Percentiles rank a stretch among this genome's conserved stretches.
Evolutionary conservation across 1,140 invertebrate genomes (phyloP).

Genomic region (Coptotermes formosanus): DNA sequence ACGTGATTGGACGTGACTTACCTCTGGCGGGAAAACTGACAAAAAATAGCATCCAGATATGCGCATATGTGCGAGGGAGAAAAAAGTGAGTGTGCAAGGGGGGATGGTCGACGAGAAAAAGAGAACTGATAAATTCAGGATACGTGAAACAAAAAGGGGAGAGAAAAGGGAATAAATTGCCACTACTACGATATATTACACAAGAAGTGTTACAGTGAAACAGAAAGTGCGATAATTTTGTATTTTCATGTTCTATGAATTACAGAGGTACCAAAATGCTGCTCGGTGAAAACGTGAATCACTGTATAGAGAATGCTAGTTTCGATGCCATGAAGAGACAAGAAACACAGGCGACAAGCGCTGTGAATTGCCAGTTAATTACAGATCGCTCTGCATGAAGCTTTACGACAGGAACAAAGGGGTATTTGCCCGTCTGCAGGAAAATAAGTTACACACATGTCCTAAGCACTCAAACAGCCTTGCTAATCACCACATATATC

Average conservation of each 20-base stretch:
- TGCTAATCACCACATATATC: no score
- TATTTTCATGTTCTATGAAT: neutral
- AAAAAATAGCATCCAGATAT: neutral
- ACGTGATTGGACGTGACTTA: conserved; percentile 14
- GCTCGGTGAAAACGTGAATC: neutral
- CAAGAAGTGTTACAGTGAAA: neutral
- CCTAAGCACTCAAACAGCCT: no score
- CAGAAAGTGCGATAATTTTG: conserved; percentile 11
- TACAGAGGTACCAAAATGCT: neutral
- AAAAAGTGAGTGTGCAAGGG: neutral
- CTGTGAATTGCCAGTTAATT: no score
- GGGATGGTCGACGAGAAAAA: neutral
- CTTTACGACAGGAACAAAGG: no score
- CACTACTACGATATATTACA: neutral
- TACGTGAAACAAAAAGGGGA: conserved; percentile 9
- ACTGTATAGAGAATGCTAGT: neutral
- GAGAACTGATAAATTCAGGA: conserved; percentile 2
- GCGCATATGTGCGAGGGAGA: neutral
- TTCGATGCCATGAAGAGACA: neutral
- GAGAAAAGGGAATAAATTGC: conserved; percentile 15
- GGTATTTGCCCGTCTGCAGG: no score
- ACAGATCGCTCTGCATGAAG: no score
- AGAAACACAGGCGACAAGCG: no score
- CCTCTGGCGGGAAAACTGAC: neutral
- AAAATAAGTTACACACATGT: no score